Conservation (phyloP, 2,888 invertebrate genomes). For the Andrena dorsata region DNA sequence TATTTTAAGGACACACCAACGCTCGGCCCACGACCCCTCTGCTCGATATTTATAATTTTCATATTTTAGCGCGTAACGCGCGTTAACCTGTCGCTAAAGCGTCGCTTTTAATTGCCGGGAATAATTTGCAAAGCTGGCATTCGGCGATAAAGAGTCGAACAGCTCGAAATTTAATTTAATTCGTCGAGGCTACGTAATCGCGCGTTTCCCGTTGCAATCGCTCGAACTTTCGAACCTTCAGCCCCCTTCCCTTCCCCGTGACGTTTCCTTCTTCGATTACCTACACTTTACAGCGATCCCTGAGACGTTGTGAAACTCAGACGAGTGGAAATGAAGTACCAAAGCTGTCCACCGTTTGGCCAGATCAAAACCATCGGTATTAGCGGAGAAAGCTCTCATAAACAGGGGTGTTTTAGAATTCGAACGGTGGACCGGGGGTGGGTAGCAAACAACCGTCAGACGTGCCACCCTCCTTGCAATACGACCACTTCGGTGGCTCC, state of each 20-base stretch:
- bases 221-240: neutral
- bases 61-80: slow-evolving; percentile 34
- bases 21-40: slow-evolving; percentile 30
- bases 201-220: neutral
- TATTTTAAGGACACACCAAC: slow-evolving; percentile 71
- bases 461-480: slow-evolving; percentile 78
- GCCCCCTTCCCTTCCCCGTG: too few relatives aligned
- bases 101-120: slow-evolving; percentile 16
- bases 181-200: neutral
- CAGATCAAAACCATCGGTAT: slow-evolving; percentile 70
- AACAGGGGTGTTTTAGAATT: slow-evolving; percentile 80
- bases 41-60: slow-evolving; percentile 60
- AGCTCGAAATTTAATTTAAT: neutral
- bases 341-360: slow-evolving; percentile 38
- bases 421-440: slow-evolving; percentile 62
- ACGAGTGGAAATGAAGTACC: neutral
- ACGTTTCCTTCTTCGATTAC: neutral
- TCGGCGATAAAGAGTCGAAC: neutral
- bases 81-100: slow-evolving; percentile 12
- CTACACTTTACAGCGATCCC: neutral
- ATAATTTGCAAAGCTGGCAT: neutral
- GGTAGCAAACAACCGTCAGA: slow-evolving; percentile 75
- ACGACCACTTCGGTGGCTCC: slow-evolving; percentile 80
- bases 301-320: neutral
- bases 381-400: slow-evolving; percentile 69